Evolutionary conservation across 2,888 invertebrate genomes (phyloP).

Genomic region (Liodrosophila aerea): DNA sequence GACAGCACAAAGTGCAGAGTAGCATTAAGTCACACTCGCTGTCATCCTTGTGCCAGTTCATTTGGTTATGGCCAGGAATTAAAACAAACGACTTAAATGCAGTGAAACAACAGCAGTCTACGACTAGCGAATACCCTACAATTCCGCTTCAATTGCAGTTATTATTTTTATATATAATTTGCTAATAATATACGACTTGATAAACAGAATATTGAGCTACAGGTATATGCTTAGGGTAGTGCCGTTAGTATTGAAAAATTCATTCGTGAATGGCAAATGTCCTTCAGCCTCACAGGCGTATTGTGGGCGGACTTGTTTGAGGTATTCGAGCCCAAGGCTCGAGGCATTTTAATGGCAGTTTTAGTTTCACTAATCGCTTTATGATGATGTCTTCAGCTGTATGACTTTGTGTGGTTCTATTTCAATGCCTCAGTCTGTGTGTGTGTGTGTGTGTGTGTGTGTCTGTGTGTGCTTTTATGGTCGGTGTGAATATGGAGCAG

Average conservation of each 20-base stretch:
- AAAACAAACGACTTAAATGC: slow-evolving; percentile 35
- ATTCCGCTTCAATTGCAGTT: too few relatives aligned
- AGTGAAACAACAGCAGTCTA: background rate
- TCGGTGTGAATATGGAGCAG: slow-evolving; percentile 30
- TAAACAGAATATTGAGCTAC: too few relatives aligned
- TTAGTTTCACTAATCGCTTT: slow-evolving; percentile 73
- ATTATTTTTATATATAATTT: too few relatives aligned
- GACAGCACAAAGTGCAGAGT: too few relatives aligned
- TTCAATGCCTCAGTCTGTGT: background rate
- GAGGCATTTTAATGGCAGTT: slow-evolving; percentile 71
- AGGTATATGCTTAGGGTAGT: too few relatives aligned
- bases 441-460: slow-evolving; percentile 13
- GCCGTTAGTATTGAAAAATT: slow-evolving; percentile 37
- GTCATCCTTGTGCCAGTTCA: slow-evolving; percentile 46
- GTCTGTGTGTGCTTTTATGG: slow-evolving; percentile 14
- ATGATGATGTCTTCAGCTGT: slow-evolving; percentile 64
- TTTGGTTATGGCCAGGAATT: slow-evolving; percentile 36
- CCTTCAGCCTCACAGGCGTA: slow-evolving; percentile 20
- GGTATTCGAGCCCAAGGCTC: slow-evolving; percentile 26
- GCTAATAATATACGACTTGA: too few relatives aligned
- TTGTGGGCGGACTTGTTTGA: background rate
- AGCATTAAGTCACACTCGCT: slow-evolving; percentile 13
- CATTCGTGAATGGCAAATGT: slow-evolving; percentile 37
- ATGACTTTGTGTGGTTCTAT: too few relatives aligned
- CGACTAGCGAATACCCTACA: slow-evolving; percentile 26